A percentile compares a stretch with the other conserved stretches of the same genome.
Evolutionary conservation across 1,140 invertebrate species (phyloP).

Genomic region (Lanistes nyassanus): DNA sequence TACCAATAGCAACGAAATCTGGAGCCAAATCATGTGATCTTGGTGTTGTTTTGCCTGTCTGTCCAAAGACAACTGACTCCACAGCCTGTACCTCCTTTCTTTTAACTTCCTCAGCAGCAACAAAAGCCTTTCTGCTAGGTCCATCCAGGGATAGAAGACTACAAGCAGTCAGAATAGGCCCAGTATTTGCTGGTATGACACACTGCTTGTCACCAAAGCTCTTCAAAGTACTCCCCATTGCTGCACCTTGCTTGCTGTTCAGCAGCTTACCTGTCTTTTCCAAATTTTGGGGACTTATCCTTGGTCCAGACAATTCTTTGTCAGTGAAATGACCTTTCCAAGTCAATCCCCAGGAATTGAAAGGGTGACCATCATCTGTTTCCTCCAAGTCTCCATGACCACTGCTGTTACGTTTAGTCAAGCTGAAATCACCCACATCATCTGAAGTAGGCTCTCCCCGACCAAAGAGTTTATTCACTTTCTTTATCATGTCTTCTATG

Average conservation of each 20-base stretch:
- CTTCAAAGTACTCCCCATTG: not conserved
- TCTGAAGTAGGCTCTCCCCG: too few species aligned
- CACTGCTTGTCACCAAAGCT: too few species aligned
- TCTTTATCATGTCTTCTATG: not conserved
- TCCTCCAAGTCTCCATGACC: not conserved
- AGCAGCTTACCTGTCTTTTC: not conserved
- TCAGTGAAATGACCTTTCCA: not conserved
- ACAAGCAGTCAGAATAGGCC: not conserved
- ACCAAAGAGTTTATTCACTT: slow-evolving; percentile 12
- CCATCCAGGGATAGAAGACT: not conserved
- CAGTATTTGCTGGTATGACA: not conserved
- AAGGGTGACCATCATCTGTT: not conserved
- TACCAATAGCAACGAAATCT: too few species aligned
- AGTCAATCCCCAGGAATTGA: slow-evolving; percentile 9
- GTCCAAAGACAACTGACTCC: too few species aligned
- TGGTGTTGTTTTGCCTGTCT: too few species aligned
- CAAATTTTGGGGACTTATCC: not conserved
- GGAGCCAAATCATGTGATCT: too few species aligned
- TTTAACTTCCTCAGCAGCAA: too few species aligned
- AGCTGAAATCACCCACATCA: not conserved
- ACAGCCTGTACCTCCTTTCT: too few species aligned
- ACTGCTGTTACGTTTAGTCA: not conserved
- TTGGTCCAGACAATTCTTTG: not conserved
- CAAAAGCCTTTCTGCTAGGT: too few species aligned
- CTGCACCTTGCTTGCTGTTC: not conserved